Conservation (phyloP, 1,140 invertebrate species). For the Anagrus nilaparvatae region DNA sequence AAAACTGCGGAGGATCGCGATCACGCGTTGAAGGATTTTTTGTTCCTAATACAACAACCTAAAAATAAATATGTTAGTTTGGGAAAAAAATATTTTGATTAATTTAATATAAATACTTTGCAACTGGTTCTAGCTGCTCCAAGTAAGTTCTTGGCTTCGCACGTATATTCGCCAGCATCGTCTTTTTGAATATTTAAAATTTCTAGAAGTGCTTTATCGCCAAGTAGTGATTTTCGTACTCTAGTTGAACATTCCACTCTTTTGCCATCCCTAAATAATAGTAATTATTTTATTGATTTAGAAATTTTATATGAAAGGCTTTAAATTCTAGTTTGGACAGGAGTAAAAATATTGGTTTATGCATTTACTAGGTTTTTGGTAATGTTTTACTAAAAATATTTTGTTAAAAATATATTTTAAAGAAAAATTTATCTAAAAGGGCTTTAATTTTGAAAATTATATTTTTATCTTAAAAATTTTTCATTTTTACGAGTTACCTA, state of each 20-base stretch:
- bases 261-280: slow-evolving; percentile 43
- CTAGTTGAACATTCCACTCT: slow-evolving; percentile 34
- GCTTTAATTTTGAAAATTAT: too few relatives aligned
- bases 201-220: slow-evolving; percentile 38
- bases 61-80: not conserved
- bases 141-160: slow-evolving; percentile 55
- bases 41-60: slow-evolving; percentile 26
- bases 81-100: not conserved
- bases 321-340: too few relatives aligned
- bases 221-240: slow-evolving; percentile 35
- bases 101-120: slow-evolving; percentile 17
- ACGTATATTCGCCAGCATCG: slow-evolving; percentile 59
- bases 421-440: too few relatives aligned
- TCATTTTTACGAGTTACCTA: too few relatives aligned
- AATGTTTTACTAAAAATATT: too few relatives aligned
- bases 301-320: too few relatives aligned
- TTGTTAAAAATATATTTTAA: too few relatives aligned
- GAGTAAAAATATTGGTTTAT: too few relatives aligned
- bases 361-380: too few relatives aligned
- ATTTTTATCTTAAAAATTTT: too few relatives aligned
- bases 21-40: slow-evolving; percentile 24
- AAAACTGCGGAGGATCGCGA: slow-evolving; percentile 40
- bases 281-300: slow-evolving; percentile 5
- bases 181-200: slow-evolving; percentile 41
- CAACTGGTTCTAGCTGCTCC: slow-evolving; percentile 29